Evolutionary conservation across 2,888 invertebrate genomes (phyloP).

Genomic region (Ctena decussata): DNA sequence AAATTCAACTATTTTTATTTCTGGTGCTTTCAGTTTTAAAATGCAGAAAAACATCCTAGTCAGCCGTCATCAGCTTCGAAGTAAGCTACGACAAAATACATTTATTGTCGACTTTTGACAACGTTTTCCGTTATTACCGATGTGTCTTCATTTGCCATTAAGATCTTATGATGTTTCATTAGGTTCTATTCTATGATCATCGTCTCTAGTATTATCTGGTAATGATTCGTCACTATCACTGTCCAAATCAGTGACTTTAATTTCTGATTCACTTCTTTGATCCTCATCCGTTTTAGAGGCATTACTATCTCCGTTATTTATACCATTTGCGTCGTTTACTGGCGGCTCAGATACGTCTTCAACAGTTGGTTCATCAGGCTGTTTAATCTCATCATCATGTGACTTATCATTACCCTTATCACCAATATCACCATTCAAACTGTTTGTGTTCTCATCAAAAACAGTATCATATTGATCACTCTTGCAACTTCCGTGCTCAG

Average conservation of each 20-base stretch:
- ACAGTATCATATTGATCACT: slow-evolving; percentile 11
- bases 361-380: neutral
- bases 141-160: too few species aligned
- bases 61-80: too few species aligned
- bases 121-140: too few species aligned
- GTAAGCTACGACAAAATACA: too few species aligned
- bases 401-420: neutral
- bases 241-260: slow-evolving; percentile 35
- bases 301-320: neutral
- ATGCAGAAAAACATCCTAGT: too few species aligned
- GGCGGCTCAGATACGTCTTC: too few species aligned
- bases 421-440: neutral
- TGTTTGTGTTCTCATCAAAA: neutral
- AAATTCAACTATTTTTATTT: too few species aligned
- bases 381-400: neutral
- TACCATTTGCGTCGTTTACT: neutral
- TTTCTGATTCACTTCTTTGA: neutral
- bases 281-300: neutral
- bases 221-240: slow-evolving; percentile 12
- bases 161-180: too few species aligned
- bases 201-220: neutral
- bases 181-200: neutral
- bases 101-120: too few species aligned
- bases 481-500: neutral
- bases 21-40: too few species aligned